phyloP scores from a whole-genome alignment of 2,113 vertebrate genomes.

The Benitochromis conjunctus region DNA sequence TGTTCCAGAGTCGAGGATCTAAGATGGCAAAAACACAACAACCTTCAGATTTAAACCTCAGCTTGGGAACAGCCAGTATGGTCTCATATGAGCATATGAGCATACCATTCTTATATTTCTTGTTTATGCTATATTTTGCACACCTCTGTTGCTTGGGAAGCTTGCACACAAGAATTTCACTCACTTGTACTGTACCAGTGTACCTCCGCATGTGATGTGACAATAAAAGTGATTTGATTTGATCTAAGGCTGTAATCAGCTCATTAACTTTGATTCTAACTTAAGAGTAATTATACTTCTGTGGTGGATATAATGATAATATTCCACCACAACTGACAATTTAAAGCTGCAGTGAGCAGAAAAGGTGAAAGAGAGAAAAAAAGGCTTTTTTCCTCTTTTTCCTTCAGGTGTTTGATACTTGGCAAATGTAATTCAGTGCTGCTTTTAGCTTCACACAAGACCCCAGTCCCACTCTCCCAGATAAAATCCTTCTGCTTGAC shows the following conservation, averaged over 20 bases:
- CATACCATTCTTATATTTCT: too few species aligned
- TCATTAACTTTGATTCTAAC: background rate
- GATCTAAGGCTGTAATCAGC: background rate
- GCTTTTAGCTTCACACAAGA: background rate
- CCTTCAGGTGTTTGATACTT: background rate
- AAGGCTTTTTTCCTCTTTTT: background rate
- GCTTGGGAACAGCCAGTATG: background rate
- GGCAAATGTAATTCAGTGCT: background rate
- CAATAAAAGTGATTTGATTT: too few species aligned
- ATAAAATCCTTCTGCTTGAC: background rate
- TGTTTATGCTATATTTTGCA: too few species aligned
- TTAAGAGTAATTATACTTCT: background rate
- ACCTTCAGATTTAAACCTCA: background rate
- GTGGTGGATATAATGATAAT: background rate
- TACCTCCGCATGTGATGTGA: too few species aligned
- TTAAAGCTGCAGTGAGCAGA: background rate
- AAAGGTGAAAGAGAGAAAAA: background rate
- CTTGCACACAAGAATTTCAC: too few species aligned
- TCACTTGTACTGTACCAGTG: too few species aligned
- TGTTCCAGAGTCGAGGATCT: fast-evolving
- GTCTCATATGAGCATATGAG: background rate
- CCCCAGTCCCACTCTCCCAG: background rate
- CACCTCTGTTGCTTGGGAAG: too few species aligned
- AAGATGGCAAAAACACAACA: background rate
- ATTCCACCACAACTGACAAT: background rate